Percentiles rank a stretch among this genome's conserved stretches.
Evolutionary conservation across 1,140 invertebrate species (phyloP).

Genomic region (Luehdorfia chinensis): DNA sequence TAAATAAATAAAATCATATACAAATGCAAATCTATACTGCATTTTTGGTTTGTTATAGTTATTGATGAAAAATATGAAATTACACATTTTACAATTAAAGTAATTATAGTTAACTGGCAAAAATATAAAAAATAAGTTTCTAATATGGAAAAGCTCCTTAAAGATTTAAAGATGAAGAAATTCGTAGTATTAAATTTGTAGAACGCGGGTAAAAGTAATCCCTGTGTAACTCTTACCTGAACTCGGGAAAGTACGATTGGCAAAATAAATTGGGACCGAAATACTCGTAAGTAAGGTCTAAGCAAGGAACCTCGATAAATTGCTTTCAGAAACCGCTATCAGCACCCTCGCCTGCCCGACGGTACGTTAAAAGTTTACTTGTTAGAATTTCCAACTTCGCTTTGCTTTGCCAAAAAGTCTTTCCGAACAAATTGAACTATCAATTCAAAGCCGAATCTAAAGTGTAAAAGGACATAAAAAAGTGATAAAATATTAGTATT

Average conservation of each 20-base stretch:
- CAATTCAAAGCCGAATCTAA: constrained; percentile 8
- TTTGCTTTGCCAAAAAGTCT: constrained; percentile 15
- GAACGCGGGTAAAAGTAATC: constrained; percentile 12
- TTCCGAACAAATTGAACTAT: constrained; percentile 16
- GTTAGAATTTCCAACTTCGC: constrained; percentile 15
- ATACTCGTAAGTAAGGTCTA: constrained; percentile 18
- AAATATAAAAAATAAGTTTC: too few relatives aligned
- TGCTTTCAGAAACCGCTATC: constrained; percentile 17
- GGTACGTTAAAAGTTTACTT: constrained; percentile 16
- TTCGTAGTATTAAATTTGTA: constrained; percentile 14
- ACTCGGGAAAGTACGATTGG: constrained; percentile 15
- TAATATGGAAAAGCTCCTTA: too few relatives aligned
- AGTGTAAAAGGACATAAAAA: not conserved
- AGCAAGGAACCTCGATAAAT: constrained; percentile 17
- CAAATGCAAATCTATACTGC: too few relatives aligned
- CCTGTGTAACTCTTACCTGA: constrained; percentile 13
- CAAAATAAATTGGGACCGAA: constrained; percentile 18
- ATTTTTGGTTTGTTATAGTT: too few relatives aligned
- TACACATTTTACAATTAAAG: too few relatives aligned
- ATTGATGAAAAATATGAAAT: too few relatives aligned
- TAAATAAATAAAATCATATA: too few relatives aligned
- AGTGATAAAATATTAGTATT: constrained; percentile 1
- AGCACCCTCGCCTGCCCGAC: constrained; percentile 5
- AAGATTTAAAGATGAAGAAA: not conserved
- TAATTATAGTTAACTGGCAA: too few relatives aligned